A percentile compares a stretch with the other conserved stretches of the same genome.
phyloP scores from a whole-genome alignment of 2,797 vertebrate species.

The Tadarida brasiliensis region DNA sequence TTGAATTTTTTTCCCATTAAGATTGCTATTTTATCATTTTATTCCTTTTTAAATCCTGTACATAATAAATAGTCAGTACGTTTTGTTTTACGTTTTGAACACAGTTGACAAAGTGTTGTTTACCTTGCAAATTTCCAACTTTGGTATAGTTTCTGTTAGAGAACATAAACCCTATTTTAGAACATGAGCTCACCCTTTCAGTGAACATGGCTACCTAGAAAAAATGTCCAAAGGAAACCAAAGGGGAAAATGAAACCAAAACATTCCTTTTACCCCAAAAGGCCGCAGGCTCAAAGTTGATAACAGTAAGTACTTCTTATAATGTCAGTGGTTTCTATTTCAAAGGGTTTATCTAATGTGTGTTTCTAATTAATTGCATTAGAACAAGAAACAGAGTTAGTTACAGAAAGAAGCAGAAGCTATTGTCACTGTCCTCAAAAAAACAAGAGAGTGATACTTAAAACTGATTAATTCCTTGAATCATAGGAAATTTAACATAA shows the following conservation, averaged over 20 bases:
- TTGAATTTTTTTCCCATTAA: too few species aligned
- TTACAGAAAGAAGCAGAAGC: constrained; percentile 18
- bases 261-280: constrained; percentile 33
- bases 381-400: background rate
- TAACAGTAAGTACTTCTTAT: constrained; percentile 25
- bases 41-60: background rate
- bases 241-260: constrained; percentile 65
- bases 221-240: constrained; percentile 59
- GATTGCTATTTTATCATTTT: background rate
- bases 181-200: constrained; percentile 62
- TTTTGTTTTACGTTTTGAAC: constrained; percentile 34
- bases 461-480: constrained; percentile 55
- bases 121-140: constrained; percentile 34
- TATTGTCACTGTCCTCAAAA: background rate
- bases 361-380: constrained; percentile 47
- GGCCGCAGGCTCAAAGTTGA: constrained; percentile 32
- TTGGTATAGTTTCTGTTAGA: constrained; percentile 5
- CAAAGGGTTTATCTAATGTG: background rate
- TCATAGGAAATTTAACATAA: constrained; percentile 46
- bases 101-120: background rate
- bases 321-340: constrained; percentile 32
- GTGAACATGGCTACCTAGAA: background rate
- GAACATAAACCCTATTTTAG: constrained; percentile 57
- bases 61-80: background rate
- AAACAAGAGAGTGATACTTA: background rate